Conservation (phyloP, 2,113 vertebrate species). For the Raphicerus campestris region DNA sequence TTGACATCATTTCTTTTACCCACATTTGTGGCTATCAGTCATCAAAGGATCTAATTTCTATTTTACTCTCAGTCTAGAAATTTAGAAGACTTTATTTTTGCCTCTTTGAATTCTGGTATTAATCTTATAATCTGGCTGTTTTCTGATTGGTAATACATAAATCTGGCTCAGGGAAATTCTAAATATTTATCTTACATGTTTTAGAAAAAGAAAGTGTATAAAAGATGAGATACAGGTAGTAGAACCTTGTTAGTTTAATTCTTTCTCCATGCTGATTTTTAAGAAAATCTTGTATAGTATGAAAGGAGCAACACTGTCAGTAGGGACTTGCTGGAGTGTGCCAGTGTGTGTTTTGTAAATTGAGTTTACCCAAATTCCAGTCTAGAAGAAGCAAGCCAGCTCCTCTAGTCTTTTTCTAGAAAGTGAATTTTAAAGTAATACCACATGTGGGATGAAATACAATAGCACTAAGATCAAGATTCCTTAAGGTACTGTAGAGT, state of each 20-base stretch:
- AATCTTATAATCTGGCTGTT: not conserved
- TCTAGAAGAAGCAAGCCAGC: conserved; percentile 31
- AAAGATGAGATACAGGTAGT: not conserved
- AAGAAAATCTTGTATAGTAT: not conserved
- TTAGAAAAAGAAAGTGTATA: not conserved
- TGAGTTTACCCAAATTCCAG: conserved; percentile 44
- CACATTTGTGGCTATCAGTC: not conserved
- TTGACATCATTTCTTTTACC: conserved; percentile 48
- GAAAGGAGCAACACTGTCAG: not conserved
- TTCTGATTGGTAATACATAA: conserved; percentile 37
- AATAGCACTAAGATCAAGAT: conserved; percentile 3
- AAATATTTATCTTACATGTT: not conserved
- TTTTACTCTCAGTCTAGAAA: not conserved
- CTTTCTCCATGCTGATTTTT: not conserved
- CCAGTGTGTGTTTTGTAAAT: conserved; percentile 8
- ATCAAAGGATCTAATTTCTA: conserved; percentile 27
- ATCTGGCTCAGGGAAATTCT: not conserved
- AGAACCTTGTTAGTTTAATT: conserved; percentile 8
- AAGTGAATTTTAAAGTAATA: conserved; percentile 57
- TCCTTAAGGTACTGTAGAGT: not conserved
- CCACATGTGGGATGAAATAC: conserved; percentile 22
- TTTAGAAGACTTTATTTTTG: conserved; percentile 16
- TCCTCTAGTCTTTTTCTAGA: conserved; percentile 47
- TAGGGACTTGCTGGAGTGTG: not conserved
- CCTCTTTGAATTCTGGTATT: not conserved